Base-by-base conservation (phyloP, 1,140 invertebrate genomes). In the Pachypsylla venusta region DNA sequence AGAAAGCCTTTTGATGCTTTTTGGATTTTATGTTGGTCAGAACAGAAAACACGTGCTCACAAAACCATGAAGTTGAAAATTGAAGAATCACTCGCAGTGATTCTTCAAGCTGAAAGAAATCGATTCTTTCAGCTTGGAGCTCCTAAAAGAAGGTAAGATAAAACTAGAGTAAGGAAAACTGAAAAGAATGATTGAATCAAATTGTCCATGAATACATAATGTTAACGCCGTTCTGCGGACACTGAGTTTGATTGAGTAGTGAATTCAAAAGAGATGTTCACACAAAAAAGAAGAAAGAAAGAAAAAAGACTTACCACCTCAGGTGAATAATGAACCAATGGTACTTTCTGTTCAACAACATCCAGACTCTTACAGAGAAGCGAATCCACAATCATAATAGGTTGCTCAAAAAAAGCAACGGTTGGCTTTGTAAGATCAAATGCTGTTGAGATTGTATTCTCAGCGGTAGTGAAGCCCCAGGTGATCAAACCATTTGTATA, bases 281-380 rank as follows among this genome's bases (percentile, higher is more conserved):
- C n/a, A n/a, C n/a, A n/a, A n/a, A n/a, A n/a, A n/a, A 55, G 7
- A n/a, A 55, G 14, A 14, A n/a, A 2, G 14, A 27, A 56, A 56
- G 10, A 14, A 26, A 25, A n/a, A n/a, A n/a, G n/a, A 60, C 73
- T 80, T 74, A 88, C 86, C 71, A 82, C 76, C 74, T 87, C 76
- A 1, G 85, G 85, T 4, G 83, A 82, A 58, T 87, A 70, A 70
- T 85, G 79, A 53, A 88, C 80, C 1, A 81, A 77, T 0, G 85
- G 85, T n/a, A 87, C 78, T 62, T 79, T 77, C 64, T 85, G 77
- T 66, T 87, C 85, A 1, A 88, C 79, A 5, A 85, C 77, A 65
- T 88, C 84, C 42, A 89, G 77, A 24, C 83, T 83, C 67, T 80
- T 83, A 68, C 84, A 88, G 27, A 88, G 76, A 20, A 86, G 73